Percentiles rank a stretch among this genome's conserved stretches.
These are phyloP conservation scores for Sebastes alutus DNA, from an alignment of 2,797 vertebrate genomes.

Conservation along the genomic window DNA sequence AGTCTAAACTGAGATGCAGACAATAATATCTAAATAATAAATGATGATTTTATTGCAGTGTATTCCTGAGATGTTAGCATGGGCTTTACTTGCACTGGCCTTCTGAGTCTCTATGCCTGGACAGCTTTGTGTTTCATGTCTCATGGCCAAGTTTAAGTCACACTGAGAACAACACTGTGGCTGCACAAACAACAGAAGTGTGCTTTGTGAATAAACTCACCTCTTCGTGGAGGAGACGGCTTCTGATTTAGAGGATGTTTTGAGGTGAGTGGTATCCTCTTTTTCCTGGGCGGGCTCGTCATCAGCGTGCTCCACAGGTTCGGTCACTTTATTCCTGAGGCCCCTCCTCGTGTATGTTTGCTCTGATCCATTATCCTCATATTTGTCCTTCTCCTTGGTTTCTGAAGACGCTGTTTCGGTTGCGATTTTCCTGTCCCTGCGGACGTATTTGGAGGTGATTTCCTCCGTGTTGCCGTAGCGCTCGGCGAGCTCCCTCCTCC, in stretches of 20 bases:
- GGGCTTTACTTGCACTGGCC: background rate
- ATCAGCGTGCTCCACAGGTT: constrained; percentile 18
- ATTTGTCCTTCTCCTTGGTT: constrained; percentile 53
- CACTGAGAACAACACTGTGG: background rate
- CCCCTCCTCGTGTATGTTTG: constrained; percentile 43
- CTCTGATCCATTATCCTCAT: constrained; percentile 50
- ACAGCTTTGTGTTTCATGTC: constrained; percentile 11
- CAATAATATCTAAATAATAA: background rate
- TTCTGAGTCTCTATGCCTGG: background rate
- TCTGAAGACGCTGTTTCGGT: constrained; percentile 43
- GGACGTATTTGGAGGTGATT: constrained; percentile 76
- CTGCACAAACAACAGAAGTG: background rate
- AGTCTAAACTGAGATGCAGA: background rate
- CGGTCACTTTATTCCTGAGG: constrained; percentile 46
- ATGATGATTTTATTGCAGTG: background rate
- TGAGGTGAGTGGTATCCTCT: background rate
- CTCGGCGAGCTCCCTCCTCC: constrained; percentile 83
- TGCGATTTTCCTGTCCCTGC: constrained; percentile 71
- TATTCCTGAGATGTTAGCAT: background rate
- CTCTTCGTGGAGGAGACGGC: constrained; percentile 37
- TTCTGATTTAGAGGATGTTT: constrained; percentile 37
- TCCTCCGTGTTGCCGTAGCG: constrained; percentile 82
- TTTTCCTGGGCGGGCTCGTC: constrained; percentile 22
- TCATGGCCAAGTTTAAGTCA: constrained; percentile 8
- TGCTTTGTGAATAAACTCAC: constrained; percentile 57